Percentiles rank a stretch among this genome's conserved stretches.
Conservation (phyloP, 2,113 vertebrate genomes). For the Oreochromis niloticus region DNA sequence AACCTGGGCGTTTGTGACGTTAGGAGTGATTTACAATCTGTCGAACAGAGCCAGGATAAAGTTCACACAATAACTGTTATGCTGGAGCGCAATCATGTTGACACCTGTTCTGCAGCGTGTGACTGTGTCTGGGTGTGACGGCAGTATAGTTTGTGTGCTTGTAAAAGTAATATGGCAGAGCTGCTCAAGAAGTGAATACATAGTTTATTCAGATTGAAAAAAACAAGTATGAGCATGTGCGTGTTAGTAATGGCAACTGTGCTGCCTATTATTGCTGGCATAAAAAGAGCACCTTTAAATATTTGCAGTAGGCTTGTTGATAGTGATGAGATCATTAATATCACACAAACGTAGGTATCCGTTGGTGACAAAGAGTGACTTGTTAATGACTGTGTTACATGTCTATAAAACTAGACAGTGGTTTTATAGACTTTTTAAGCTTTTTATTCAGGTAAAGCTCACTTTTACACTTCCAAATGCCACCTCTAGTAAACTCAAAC, state of each 20-base stretch:
- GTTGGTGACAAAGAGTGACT: background rate
- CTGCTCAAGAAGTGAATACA: background rate
- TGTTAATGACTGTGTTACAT: background rate
- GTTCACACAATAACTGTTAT: background rate
- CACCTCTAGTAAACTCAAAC: background rate
- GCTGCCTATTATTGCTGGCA: background rate
- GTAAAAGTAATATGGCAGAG: background rate
- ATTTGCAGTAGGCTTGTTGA: background rate
- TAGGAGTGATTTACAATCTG: background rate
- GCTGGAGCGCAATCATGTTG: background rate
- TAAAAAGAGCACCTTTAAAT: background rate
- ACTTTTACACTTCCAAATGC: background rate
- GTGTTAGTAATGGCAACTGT: background rate
- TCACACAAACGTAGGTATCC: background rate
- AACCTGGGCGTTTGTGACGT: background rate
- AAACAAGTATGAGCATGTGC: background rate
- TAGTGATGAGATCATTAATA: background rate
- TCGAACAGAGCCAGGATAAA: background rate
- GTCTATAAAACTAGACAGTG: background rate
- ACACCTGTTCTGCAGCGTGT: conserved; percentile 16
- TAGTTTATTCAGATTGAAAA: background rate
- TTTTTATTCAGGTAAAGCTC: background rate
- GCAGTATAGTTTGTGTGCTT: background rate
- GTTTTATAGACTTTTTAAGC: background rate
- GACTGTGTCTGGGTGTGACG: background rate